Percentiles rank a stretch among this genome's conserved stretches.
phyloP scores from a whole-genome alignment of 2,797 vertebrate species.

The Poeciliopsis turneri region DNA sequence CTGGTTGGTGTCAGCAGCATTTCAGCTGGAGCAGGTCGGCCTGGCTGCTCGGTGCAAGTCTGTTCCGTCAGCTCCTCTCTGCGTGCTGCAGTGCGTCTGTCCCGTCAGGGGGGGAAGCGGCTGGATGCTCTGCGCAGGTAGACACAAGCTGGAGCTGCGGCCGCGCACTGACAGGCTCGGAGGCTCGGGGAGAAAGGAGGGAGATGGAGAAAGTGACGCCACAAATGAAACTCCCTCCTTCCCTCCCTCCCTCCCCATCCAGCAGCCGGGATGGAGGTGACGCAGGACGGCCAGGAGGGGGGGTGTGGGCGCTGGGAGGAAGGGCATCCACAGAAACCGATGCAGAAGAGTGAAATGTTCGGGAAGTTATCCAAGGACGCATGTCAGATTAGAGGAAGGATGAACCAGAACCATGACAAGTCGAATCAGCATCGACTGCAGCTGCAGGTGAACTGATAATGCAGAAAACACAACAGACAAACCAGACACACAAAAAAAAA shows the following conservation, averaged over 20 bases:
- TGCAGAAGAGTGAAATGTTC: constrained; percentile 10
- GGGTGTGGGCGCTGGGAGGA: constrained; percentile 34
- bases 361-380: constrained; percentile 21
- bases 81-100: constrained; percentile 79
- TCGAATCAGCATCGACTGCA: constrained; percentile 49
- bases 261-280: constrained; percentile 54
- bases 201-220: constrained; percentile 59
- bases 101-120: constrained; percentile 18
- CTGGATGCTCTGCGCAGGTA: constrained; percentile 67
- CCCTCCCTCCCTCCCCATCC: constrained; percentile 18
- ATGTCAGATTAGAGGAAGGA: constrained; percentile 25
- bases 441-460: constrained; percentile 48
- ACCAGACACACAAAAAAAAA: too few relatives aligned
- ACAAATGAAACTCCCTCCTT: constrained; percentile 49
- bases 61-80: constrained; percentile 32
- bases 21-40: constrained; percentile 46
- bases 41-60: constrained; percentile 29
- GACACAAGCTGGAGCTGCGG: constrained; percentile 26
- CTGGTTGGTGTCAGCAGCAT: constrained; percentile 64
- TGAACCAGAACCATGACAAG: constrained; percentile 13
- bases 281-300: constrained; percentile 45
- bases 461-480: constrained; percentile 11
- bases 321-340: constrained; percentile 10
- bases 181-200: constrained; percentile 55
- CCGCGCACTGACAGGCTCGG: constrained; percentile 40